phyloP scores from a whole-genome alignment of 2,797 vertebrate species.

The Crax fasciolata region DNA sequence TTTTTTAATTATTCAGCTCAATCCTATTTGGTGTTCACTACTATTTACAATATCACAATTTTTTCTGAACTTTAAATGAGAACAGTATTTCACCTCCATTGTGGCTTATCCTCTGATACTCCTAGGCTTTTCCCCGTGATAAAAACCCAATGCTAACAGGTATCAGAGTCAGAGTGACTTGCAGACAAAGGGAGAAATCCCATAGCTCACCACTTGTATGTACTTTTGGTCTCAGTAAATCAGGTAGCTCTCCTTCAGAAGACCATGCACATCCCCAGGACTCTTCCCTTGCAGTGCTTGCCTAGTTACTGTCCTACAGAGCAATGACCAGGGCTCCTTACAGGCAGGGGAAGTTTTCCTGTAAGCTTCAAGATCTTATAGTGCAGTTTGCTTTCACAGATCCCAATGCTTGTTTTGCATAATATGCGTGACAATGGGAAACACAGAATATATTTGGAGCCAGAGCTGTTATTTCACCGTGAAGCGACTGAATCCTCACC shows the following conservation, averaged over 20 bases:
- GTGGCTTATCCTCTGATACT: neutral
- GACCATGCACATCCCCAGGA: neutral
- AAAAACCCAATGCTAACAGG: neutral
- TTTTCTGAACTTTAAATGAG: neutral
- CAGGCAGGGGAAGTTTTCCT: neutral
- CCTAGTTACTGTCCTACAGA: neutral
- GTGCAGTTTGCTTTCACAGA: neutral
- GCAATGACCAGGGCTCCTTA: neutral
- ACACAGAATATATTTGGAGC: neutral
- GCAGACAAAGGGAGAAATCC: neutral
- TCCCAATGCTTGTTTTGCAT: neutral
- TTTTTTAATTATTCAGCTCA: neutral
- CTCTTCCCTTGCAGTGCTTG: neutral
- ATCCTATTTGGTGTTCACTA: neutral
- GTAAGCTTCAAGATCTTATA: neutral
- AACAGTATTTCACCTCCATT: neutral
- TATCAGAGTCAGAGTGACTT: neutral
- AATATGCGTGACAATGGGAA: neutral
- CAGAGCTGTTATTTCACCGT: neutral
- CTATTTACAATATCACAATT: neutral
- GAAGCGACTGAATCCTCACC: neutral
- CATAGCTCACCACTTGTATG: neutral
- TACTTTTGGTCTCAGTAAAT: neutral
- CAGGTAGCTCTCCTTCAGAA: neutral
- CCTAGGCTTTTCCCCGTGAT: neutral